Conservation (phyloP, 2,888 invertebrate genomes). For the Tridacna gigas region DNA sequence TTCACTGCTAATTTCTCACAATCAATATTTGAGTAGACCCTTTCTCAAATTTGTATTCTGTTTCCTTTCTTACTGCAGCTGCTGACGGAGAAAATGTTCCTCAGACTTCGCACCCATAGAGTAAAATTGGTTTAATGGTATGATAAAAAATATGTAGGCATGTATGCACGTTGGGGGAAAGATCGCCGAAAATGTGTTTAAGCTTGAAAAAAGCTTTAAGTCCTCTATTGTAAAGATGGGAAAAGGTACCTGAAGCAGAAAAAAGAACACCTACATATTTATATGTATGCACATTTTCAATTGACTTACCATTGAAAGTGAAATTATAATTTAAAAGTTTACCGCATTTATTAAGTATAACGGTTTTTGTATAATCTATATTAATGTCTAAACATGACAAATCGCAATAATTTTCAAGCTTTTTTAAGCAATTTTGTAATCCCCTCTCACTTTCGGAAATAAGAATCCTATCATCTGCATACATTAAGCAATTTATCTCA, state of each 20-base stretch:
- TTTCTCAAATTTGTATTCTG: background rate
- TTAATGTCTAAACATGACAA: background rate
- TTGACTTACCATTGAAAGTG: background rate
- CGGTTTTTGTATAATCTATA: background rate
- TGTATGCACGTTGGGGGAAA: background rate
- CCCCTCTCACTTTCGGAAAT: background rate
- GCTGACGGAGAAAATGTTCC: background rate
- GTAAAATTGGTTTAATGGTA: background rate
- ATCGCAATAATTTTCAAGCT: background rate
- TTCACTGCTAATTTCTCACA: background rate
- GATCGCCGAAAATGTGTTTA: background rate
- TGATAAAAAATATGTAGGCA: background rate
- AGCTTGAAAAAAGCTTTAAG: slow-evolving; percentile 11
- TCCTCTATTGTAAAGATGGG: background rate
- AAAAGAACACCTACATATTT: background rate
- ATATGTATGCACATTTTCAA: background rate
- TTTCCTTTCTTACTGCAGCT: background rate
- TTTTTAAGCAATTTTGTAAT: background rate
- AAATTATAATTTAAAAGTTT: background rate
- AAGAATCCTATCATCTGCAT: background rate
- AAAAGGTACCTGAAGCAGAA: background rate
- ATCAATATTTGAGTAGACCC: background rate
- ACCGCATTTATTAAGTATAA: background rate
- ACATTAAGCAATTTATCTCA: background rate
- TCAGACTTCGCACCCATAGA: background rate